Conservation (phyloP, 2,113 vertebrate genomes). For the Microtus montanus region DNA sequence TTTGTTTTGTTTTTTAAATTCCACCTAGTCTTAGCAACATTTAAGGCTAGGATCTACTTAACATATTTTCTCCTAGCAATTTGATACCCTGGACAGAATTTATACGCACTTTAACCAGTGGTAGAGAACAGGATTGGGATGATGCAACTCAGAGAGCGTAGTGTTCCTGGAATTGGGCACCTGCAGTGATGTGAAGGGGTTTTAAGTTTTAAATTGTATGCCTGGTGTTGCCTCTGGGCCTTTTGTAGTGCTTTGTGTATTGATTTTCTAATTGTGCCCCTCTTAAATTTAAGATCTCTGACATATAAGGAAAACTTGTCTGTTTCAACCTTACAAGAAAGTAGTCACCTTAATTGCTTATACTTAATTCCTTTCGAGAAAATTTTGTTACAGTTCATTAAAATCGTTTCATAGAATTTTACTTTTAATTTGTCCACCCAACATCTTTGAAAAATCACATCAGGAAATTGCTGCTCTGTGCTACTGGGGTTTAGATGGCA, state of each 20-base stretch:
- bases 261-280: slow-evolving; percentile 16
- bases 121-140: slow-evolving; percentile 6
- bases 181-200: not conserved
- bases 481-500: not conserved
- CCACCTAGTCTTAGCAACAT: not conserved
- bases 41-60: slow-evolving; percentile 16
- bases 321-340: slow-evolving; percentile 33
- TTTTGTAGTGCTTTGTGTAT: not conserved
- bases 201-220: slow-evolving; percentile 58
- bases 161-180: not conserved
- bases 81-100: slow-evolving; percentile 31
- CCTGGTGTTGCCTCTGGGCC: not conserved
- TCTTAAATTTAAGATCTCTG: slow-evolving; percentile 6
- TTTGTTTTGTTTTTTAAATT: not conserved
- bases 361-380: slow-evolving; percentile 17
- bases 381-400: slow-evolving; percentile 45
- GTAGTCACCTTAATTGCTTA: slow-evolving; percentile 45
- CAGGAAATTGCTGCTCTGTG: not conserved
- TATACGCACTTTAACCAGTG: not conserved
- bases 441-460: not conserved
- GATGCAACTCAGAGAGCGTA: not conserved
- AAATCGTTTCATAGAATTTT: slow-evolving; percentile 50
- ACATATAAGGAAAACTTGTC: not conserved
- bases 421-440: not conserved
- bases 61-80: not conserved